These are phyloP conservation scores for Emys orbicularis DNA, from an alignment of 2,797 vertebrate genomes.

Conservation along the genomic window DNA sequence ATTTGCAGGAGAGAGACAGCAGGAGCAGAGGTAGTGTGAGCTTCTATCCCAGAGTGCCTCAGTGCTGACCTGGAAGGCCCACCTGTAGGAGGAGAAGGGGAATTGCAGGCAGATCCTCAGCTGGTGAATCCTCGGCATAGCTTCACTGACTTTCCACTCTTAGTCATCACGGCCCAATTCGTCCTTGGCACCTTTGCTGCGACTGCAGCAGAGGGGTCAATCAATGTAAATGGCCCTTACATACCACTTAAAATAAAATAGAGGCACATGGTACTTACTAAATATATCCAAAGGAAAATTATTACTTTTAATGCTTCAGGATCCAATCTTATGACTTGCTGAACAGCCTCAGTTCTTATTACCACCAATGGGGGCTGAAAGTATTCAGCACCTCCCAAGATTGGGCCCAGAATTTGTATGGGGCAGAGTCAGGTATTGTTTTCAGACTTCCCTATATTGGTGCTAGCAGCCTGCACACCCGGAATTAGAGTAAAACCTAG, in stretches of 20 bases:
- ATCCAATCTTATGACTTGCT: background rate
- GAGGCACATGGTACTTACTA: fast-evolving
- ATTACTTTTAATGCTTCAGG: background rate
- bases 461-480: background rate
- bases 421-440: background rate
- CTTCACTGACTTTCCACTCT: background rate
- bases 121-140: background rate
- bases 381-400: background rate
- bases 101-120: background rate
- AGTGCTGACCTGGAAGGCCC: background rate
- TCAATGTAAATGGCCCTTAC: background rate
- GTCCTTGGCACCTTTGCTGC: background rate
- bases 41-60: background rate
- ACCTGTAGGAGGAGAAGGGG: background rate
- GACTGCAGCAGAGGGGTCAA: fast-evolving
- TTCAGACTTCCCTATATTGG: background rate
- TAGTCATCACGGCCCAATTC: background rate
- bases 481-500: background rate
- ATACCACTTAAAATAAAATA: background rate
- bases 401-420: fast-evolving
- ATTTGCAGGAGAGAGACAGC: background rate
- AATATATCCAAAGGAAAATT: background rate
- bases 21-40: background rate
- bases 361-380: background rate
- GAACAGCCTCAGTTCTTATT: background rate